Conservation (phyloP, 2,113 vertebrate species). For the Galeopterus variegatus region DNA sequence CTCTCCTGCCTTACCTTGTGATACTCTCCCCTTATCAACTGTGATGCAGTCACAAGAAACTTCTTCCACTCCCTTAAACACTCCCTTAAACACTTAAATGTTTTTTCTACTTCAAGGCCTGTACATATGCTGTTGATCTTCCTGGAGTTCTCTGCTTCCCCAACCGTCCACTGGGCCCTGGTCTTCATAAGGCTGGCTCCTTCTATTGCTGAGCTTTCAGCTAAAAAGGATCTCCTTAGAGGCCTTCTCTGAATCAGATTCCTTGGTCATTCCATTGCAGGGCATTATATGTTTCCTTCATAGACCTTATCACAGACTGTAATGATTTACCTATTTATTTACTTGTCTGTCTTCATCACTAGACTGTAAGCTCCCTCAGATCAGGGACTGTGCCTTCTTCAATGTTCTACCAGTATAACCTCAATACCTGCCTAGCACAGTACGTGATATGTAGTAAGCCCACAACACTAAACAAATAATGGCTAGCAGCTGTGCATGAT, state of each 20-base stretch:
- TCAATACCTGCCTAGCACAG: neutral
- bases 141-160: neutral
- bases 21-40: neutral
- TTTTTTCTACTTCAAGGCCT: neutral
- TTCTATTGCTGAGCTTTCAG: neutral
- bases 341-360: neutral
- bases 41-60: neutral
- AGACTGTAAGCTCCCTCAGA: neutral
- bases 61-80: neutral
- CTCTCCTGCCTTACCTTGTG: neutral
- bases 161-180: neutral
- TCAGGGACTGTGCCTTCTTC: neutral
- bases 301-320: neutral
- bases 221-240: neutral
- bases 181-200: neutral
- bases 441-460: neutral
- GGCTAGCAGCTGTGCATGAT: neutral
- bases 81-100: neutral
- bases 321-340: neutral
- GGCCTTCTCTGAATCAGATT: neutral
- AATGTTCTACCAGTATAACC: neutral
- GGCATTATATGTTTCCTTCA: conserved; percentile 4
- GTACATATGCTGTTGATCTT: neutral
- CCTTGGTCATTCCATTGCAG: neutral
- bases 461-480: neutral